Percentiles rank a stretch among this genome's conserved stretches.
Conservation (phyloP, 2,888 invertebrate genomes). For the Philonicus albiceps region DNA sequence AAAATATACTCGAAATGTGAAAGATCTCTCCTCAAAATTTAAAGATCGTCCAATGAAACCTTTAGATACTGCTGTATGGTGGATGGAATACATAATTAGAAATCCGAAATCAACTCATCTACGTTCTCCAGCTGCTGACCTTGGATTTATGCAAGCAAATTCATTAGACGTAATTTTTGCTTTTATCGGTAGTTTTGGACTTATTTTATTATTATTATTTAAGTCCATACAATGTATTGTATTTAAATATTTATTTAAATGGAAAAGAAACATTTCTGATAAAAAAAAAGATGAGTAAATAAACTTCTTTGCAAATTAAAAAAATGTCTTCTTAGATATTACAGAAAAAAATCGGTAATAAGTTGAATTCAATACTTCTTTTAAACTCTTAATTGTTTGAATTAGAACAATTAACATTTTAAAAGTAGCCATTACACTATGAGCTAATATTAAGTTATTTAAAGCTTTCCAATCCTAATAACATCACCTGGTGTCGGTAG, state of each 20-base stretch:
- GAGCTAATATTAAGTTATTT: too few species aligned
- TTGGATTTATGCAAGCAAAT: constrained; percentile 62
- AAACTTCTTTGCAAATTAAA: not conserved
- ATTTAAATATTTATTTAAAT: not conserved
- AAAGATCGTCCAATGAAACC: constrained; percentile 66
- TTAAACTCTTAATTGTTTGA: too few species aligned
- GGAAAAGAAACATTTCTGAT: not conserved
- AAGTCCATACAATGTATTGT: not conserved
- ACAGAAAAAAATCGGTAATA: too few species aligned
- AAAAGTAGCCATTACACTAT: too few species aligned
- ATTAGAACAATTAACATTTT: too few species aligned
- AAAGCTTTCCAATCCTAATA: too few species aligned
- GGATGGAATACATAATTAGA: constrained; percentile 69
- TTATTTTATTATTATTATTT: not conserved
- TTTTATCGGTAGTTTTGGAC: not conserved
- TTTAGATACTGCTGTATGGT: constrained; percentile 67
- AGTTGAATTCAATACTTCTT: too few species aligned
- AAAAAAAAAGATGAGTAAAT: not conserved
- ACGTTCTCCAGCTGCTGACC: constrained; percentile 58
- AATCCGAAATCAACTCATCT: constrained; percentile 66
- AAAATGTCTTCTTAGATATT: not conserved
- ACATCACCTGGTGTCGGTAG: too few species aligned
- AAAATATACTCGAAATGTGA: constrained; percentile 53
- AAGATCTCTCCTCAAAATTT: constrained; percentile 61
- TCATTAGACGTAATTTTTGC: constrained; percentile 60